phyloP scores from a whole-genome alignment of 2,888 invertebrate genomes.

The Andrena trimmerana region DNA sequence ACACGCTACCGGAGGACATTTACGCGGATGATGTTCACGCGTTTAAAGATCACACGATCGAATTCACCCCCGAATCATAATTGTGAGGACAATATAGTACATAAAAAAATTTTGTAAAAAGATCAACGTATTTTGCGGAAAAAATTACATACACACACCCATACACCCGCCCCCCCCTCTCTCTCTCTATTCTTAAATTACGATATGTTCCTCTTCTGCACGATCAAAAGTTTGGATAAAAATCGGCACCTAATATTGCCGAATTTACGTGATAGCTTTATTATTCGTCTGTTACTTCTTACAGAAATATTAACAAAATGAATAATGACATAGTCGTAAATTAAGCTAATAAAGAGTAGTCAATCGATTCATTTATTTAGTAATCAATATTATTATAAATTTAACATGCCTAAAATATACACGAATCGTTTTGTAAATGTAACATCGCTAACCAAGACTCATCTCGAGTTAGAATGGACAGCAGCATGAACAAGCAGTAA shows the following conservation, averaged over 20 bases:
- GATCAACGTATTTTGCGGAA: slow-evolving; percentile 6
- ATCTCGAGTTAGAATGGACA: slow-evolving; percentile 73
- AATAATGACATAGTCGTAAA: slow-evolving; percentile 71
- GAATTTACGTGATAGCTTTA: slow-evolving; percentile 66
- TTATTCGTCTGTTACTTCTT: slow-evolving; percentile 72
- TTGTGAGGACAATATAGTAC: slow-evolving; percentile 32
- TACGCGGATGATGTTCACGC: slow-evolving; percentile 91
- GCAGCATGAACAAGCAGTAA: slow-evolving; percentile 69
- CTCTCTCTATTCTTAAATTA: neutral
- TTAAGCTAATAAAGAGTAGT: slow-evolving; percentile 82
- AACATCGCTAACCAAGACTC: slow-evolving; percentile 82
- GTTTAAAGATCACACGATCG: slow-evolving; percentile 90
- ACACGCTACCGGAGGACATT: slow-evolving; percentile 89
- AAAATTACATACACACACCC: slow-evolving; percentile 13
- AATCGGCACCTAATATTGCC: slow-evolving; percentile 47
- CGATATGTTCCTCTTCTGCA: neutral
- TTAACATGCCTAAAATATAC: slow-evolving; percentile 84
- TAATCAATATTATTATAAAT: slow-evolving; percentile 83
- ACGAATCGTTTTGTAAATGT: slow-evolving; percentile 81
- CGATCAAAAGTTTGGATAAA: slow-evolving; percentile 18
- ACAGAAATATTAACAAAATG: slow-evolving; percentile 71
- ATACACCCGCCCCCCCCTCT: too few relatives aligned
- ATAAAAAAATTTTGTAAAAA: slow-evolving; percentile 57
- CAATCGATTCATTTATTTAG: slow-evolving; percentile 80
- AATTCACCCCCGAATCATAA: slow-evolving; percentile 84